phyloP scores from a whole-genome alignment of 2,797 vertebrate genomes.

The Phrynocephalus vlangalii region DNA sequence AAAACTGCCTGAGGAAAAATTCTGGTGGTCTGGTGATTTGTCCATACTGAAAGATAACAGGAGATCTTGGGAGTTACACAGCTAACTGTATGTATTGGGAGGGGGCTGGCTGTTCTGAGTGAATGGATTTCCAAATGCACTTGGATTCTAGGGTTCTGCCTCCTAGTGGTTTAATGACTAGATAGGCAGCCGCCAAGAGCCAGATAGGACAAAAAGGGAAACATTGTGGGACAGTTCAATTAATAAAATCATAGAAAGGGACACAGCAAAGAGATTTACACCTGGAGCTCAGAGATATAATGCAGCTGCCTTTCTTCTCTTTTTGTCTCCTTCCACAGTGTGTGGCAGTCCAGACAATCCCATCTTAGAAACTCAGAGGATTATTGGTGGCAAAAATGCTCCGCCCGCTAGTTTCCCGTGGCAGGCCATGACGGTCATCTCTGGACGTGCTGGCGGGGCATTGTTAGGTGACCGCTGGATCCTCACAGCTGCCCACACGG shows the following conservation, averaged over 20 bases:
- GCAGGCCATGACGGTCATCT: slow-evolving; percentile 73
- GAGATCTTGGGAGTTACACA: no score
- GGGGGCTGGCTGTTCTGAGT: background rate
- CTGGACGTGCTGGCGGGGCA: slow-evolving; percentile 73
- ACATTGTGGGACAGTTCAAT: background rate
- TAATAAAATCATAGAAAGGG: background rate
- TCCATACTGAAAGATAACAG: background rate
- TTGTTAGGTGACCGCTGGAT: slow-evolving; percentile 81
- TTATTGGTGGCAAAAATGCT: slow-evolving; percentile 71
- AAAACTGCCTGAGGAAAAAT: no score
- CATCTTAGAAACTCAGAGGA: slow-evolving; percentile 56
- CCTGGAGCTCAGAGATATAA: background rate
- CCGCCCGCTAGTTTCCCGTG: slow-evolving; percentile 78
- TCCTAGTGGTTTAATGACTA: no score
- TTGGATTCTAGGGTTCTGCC: no score
- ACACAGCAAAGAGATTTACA: background rate
- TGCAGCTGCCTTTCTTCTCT: background rate
- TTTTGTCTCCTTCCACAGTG: slow-evolving; percentile 64
- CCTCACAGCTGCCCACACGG: slow-evolving; percentile 79
- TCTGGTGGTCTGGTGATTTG: background rate
- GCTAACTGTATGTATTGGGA: background rate
- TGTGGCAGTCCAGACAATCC: slow-evolving; percentile 77
- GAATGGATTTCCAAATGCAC: background rate
- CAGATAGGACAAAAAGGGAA: background rate
- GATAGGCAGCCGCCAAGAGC: background rate